phyloP scores from a whole-genome alignment of 2,113 vertebrate genomes.

The Pomatostomus ruficeps region DNA sequence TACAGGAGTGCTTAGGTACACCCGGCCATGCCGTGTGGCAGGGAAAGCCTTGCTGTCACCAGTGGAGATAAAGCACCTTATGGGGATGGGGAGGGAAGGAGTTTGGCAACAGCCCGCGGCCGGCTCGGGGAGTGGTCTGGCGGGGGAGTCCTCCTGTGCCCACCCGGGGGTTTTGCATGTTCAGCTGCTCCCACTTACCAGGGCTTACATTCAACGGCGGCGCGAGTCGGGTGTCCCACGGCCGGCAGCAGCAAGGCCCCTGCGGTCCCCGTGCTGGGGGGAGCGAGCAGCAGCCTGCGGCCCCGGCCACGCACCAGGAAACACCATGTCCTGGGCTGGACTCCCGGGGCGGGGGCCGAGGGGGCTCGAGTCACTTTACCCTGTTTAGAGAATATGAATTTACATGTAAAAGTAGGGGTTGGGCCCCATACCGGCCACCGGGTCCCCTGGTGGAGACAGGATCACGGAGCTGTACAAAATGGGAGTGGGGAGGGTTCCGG shows the following conservation, averaged over 20 bases:
- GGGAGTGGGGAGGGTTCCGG: not conserved
- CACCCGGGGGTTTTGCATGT: not conserved
- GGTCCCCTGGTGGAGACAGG: slow-evolving; percentile 31
- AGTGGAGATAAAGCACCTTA: slow-evolving; percentile 64
- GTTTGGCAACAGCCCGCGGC: slow-evolving; percentile 28
- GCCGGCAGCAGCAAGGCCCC: not conserved
- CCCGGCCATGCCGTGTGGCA: not conserved
- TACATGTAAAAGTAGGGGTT: slow-evolving; percentile 73
- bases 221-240: not conserved
- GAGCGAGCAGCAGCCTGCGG: not conserved
- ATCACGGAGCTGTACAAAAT: slow-evolving; percentile 69
- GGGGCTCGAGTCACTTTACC: slow-evolving; percentile 65
- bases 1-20: not conserved
- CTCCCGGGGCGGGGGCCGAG: not conserved
- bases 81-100: slow-evolving; percentile 29
- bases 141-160: not conserved
- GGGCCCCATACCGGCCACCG: slow-evolving; percentile 47
- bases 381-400: slow-evolving; percentile 78
- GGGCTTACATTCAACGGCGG: slow-evolving; percentile 57
- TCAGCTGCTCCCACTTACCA: slow-evolving; percentile 21
- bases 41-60: slow-evolving; percentile 19
- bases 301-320: not conserved
- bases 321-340: not conserved
- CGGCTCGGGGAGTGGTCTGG: not conserved
- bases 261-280: not conserved